Evolutionary conservation across 92 coral and sea anemone species (phyloP), one percentile per base, ranked within the genome.

Genomic region (Parazoanthus swiftii): DNA sequence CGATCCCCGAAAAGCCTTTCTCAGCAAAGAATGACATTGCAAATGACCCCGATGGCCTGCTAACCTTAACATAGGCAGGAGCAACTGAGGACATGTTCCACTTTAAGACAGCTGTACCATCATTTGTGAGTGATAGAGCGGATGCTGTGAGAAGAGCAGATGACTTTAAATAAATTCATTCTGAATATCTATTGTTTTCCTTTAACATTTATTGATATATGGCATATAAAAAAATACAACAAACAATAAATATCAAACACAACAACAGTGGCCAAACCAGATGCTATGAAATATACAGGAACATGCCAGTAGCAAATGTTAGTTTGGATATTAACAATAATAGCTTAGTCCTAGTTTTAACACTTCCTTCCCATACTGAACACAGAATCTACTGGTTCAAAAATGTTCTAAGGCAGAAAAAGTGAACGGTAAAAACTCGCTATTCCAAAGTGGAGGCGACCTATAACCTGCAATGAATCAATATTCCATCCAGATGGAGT

Each of bases 81-180:
- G 99, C 99, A 39, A 97, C 96, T 21, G 99, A 97, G 13, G 97
- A 95, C 65, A 97, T 63, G 88, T 93, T 92, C 99, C 99, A 97
- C 63, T 88, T 90, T 35, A 94, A 65, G 29, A 82, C 88, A 23
- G 93, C 74, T 33, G 90, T 89, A 35, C 91, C 86, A 38, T 82
- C 80, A 80, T 94, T 96, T 21, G 80, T 91, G 36, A 93, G 89
- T 46, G 90, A 79, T 74, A 93, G 85, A 74, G 88, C 79, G 29
- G 96, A 91, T 43, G 91, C 96, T 93, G 66, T 23, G 74, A 35
- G 38, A 76, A 33, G 26, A 23, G 6, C 29, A 18, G 18, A 51
- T 74, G 51, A 8, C 25, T n/a, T n/a, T n/a, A n/a, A n/a, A n/a
- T n/a, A n/a, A n/a, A n/a, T n/a, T n/a, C n/a, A n/a, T n/a, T n/a